These are phyloP conservation scores for Clepsis dumicolana DNA, from an alignment of 2,888 invertebrate genomes.

Conservation along the genomic window DNA sequence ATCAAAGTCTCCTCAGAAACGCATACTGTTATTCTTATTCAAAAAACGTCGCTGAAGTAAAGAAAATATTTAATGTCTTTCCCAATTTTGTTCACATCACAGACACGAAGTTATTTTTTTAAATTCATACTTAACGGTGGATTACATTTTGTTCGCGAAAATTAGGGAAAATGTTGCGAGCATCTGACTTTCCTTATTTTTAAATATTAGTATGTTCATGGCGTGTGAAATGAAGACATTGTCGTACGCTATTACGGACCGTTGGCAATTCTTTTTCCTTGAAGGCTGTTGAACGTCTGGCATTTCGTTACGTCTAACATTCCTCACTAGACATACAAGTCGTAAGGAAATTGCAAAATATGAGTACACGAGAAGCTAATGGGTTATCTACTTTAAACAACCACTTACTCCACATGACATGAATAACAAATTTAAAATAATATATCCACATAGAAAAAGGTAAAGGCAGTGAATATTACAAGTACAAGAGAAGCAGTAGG, in stretches of 20 bases:
- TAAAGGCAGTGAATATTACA: too few relatives aligned
- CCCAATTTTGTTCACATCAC: constrained; percentile 54
- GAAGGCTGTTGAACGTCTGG: neutral
- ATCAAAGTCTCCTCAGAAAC: constrained; percentile 68
- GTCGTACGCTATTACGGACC: neutral
- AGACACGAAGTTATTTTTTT: constrained; percentile 54
- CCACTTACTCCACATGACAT: too few relatives aligned
- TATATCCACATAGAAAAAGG: too few relatives aligned
- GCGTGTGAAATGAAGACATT: constrained; percentile 16
- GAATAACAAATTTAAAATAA: too few relatives aligned
- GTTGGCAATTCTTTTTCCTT: neutral
- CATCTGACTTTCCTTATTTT: constrained; percentile 23
- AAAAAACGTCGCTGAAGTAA: constrained; percentile 55
- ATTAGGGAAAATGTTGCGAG: constrained; percentile 15
- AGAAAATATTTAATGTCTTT: constrained; percentile 61
- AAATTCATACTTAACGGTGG: constrained; percentile 19
- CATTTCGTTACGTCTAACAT: neutral
- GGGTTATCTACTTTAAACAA: too few relatives aligned
- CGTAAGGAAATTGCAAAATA: neutral
- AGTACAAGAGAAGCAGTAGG: too few relatives aligned
- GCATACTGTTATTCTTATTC: constrained; percentile 60
- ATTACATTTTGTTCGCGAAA: constrained; percentile 16
- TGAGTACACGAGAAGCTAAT: too few relatives aligned
- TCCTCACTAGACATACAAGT: neutral
- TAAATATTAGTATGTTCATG: constrained; percentile 9